A percentile compares a stretch with the other conserved stretches of the same genome.
Evolutionary conservation across 2,113 vertebrate species (phyloP).

Genomic region (Mormoops blainvillei): DNA sequence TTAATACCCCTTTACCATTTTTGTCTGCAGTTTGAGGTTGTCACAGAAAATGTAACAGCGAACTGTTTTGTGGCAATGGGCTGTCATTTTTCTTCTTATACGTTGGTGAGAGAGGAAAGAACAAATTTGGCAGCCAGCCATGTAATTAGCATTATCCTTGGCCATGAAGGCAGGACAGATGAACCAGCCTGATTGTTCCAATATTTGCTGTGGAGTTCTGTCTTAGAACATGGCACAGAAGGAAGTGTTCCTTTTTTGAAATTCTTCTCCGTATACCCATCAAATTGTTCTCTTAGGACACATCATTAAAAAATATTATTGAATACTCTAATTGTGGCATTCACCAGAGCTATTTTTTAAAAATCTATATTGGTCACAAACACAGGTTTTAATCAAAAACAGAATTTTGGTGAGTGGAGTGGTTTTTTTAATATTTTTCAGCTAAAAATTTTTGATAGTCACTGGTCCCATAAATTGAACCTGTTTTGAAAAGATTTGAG

Average conservation of each 20-base stretch:
- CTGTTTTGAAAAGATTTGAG: conserved; percentile 11
- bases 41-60: not conserved
- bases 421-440: conserved; percentile 45
- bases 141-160: conserved; percentile 28
- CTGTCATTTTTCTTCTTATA: not conserved
- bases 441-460: conserved; percentile 45
- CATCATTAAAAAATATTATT: conserved; percentile 50
- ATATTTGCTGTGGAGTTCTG: not conserved
- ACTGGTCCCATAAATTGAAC: conserved; percentile 9
- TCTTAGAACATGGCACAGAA: not conserved
- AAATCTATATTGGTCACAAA: conserved; percentile 30
- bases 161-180: not conserved
- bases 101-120: not conserved
- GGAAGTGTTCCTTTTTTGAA: conserved; percentile 17
- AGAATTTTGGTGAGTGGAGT: conserved; percentile 36
- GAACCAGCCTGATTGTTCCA: not conserved
- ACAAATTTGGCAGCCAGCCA: not conserved
- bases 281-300: conserved; percentile 22
- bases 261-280: conserved; percentile 13
- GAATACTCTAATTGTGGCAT: conserved; percentile 39
- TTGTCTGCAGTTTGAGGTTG: not conserved
- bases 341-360: conserved; percentile 38
- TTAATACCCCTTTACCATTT: not conserved
- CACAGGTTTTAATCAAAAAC: conserved; percentile 52
- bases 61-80: not conserved